phyloP scores from a whole-genome alignment of 2,797 vertebrate genomes.

The Kryptolebias ocellatus region DNA sequence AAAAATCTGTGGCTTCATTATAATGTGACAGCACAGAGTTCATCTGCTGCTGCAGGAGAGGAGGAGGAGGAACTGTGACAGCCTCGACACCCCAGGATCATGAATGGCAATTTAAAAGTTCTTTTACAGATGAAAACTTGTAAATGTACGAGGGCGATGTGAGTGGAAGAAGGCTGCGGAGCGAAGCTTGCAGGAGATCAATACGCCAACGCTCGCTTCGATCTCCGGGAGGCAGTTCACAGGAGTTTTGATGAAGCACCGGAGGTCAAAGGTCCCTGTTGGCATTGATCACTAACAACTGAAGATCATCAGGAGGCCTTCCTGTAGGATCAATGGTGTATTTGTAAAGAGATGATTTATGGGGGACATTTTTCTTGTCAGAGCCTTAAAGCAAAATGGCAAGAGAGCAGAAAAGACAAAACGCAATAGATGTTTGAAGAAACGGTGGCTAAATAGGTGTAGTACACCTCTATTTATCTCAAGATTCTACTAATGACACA shows the following conservation, averaged over 20 bases:
- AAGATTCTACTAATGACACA: neutral
- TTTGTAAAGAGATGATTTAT: conserved; percentile 36
- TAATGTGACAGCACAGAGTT: conserved; percentile 39
- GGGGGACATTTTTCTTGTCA: conserved; percentile 44
- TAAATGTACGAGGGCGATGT: conserved; percentile 11
- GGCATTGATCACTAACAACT: conserved; percentile 60
- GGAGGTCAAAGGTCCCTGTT: conserved; percentile 55
- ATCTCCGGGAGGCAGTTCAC: conserved; percentile 17
- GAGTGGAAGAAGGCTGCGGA: conserved; percentile 11
- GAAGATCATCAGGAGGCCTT: conserved; percentile 41
- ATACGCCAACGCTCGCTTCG: conserved; percentile 35
- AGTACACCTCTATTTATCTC: neutral
- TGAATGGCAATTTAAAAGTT: conserved; percentile 34
- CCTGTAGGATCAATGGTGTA: conserved; percentile 43
- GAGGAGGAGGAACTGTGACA: conserved; percentile 23
- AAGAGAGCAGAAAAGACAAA: conserved; percentile 1
- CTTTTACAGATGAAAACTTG: conserved; percentile 40
- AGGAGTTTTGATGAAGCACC: conserved; percentile 60
- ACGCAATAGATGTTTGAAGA: neutral
- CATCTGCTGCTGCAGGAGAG: conserved; percentile 26
- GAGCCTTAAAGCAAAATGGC: conserved; percentile 13
- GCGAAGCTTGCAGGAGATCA: conserved; percentile 24
- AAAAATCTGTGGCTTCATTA: conserved; percentile 58
- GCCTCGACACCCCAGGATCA: conserved; percentile 40
- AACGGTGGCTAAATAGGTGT: neutral